These are phyloP conservation scores for Galleria mellonella DNA, from an alignment of 1,140 invertebrate species.

Conservation along the genomic window DNA sequence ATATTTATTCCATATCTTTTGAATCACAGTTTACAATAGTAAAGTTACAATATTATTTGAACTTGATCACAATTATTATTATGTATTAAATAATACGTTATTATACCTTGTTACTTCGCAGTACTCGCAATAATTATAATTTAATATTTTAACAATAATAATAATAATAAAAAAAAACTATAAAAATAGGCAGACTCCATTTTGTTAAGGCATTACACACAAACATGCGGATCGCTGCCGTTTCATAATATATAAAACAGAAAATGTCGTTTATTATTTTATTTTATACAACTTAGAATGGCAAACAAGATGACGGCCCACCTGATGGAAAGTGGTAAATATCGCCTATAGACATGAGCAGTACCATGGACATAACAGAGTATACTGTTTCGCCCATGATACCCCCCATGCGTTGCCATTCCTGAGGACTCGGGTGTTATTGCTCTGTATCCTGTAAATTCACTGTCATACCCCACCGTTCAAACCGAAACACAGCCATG, in stretches of 20 bases:
- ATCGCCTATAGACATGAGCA: no score
- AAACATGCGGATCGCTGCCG: conserved; percentile 5
- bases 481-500: no score
- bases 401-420: no score
- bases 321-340: no score
- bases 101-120: not conserved
- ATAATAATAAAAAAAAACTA: conserved; percentile 14
- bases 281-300: no score
- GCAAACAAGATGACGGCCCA: no score
- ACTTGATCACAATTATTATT: conserved; percentile 2
- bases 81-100: conserved; percentile 6
- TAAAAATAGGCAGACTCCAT: conserved; percentile 30
- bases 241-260: not conserved
- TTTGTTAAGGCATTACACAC: conserved; percentile 22
- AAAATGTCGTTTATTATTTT: no score
- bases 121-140: not conserved
- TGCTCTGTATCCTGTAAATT: no score
- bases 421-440: no score
- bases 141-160: conserved; percentile 8
- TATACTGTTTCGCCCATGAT: no score
- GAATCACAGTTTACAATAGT: conserved; percentile 7
- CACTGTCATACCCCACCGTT: no score
- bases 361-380: no score
- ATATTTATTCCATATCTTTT: conserved; percentile 2
- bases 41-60: conserved; percentile 1